Percentiles rank a stretch among this genome's conserved stretches.
These are phyloP conservation scores for Anaspis maculata DNA, from an alignment of 2,888 invertebrate species.

Conservation along the genomic window DNA sequence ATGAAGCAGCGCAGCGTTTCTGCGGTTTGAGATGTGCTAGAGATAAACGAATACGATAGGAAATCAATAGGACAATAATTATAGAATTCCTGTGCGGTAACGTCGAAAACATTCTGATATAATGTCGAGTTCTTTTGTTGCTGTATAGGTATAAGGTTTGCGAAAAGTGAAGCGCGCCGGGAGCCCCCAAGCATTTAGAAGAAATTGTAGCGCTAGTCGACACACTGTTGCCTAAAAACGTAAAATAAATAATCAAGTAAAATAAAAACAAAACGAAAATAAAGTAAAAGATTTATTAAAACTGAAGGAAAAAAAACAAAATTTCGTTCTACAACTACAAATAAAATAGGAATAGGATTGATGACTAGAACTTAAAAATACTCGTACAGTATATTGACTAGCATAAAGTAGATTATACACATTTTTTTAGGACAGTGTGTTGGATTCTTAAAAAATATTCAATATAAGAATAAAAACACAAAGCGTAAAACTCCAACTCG, in stretches of 20 bases:
- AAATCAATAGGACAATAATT: slow-evolving; percentile 33
- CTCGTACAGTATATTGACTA: slow-evolving; percentile 4
- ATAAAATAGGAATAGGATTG: background rate
- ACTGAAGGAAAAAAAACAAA: slow-evolving; percentile 4
- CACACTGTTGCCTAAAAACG: slow-evolving; percentile 13
- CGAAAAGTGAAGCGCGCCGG: too few relatives aligned
- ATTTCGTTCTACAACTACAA: background rate
- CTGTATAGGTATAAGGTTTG: too few relatives aligned
- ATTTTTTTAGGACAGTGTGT: slow-evolving; percentile 10
- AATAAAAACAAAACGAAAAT: too few relatives aligned
- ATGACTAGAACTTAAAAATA: slow-evolving; percentile 1
- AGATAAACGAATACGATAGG: slow-evolving; percentile 30
- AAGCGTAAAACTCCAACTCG: slow-evolving; percentile 28
- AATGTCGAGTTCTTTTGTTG: too few relatives aligned
- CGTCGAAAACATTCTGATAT: slow-evolving; percentile 25
- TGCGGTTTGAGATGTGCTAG: slow-evolving; percentile 24
- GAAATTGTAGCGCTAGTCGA: too few relatives aligned
- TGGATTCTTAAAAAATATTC: slow-evolving; percentile 2
- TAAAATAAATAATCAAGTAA: slow-evolving; percentile 4
- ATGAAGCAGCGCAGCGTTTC: slow-evolving; percentile 15
- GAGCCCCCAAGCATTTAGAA: slow-evolving; percentile 25
- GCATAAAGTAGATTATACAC: slow-evolving; percentile 1
- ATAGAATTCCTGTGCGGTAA: slow-evolving; percentile 27
- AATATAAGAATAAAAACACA: slow-evolving; percentile 19
- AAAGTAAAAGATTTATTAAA: too few relatives aligned